Evolutionary conservation across 2,888 invertebrate species (phyloP).

Genomic region (Drosophila mimica): DNA sequence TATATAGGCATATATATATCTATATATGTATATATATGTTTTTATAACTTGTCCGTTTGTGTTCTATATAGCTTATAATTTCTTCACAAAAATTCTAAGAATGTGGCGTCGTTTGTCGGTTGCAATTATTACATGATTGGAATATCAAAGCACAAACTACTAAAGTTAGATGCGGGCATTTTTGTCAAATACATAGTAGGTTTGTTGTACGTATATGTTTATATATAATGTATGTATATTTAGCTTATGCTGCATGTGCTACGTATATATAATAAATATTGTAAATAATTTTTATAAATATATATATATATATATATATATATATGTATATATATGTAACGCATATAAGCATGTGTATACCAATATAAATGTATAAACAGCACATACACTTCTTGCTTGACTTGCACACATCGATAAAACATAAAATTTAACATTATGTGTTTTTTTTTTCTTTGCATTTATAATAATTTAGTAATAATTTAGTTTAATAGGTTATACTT

Average conservation of each 20-base stretch:
- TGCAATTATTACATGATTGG: constrained; percentile 60
- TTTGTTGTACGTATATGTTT: constrained; percentile 35
- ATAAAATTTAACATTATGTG: constrained; percentile 55
- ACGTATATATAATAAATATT: constrained; percentile 58
- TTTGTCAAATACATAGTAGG: constrained; percentile 53
- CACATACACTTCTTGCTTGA: constrained; percentile 38
- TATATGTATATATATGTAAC: constrained; percentile 33
- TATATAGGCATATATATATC: constrained; percentile 44
- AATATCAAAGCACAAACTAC: constrained; percentile 70
- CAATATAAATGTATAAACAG: constrained; percentile 52
- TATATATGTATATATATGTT: constrained; percentile 22
- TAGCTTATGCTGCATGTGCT: constrained; percentile 51
- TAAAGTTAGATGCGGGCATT: constrained; percentile 42
- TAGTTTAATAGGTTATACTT: constrained; percentile 53
- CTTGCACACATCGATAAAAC: constrained; percentile 50
- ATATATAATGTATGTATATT: constrained; percentile 35
- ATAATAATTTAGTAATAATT: constrained; percentile 47
- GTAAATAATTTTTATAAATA: constrained; percentile 57
- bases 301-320: constrained; percentile 33
- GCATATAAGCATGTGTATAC: constrained; percentile 51
- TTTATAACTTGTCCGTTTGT: constrained; percentile 64
- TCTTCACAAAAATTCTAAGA: constrained; percentile 59
- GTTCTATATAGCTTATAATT: constrained; percentile 41
- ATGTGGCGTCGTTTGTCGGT: constrained; percentile 55
- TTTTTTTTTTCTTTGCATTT: constrained; percentile 29